Evolutionary conservation across 1,140 invertebrate species (phyloP).

Genomic region (Campoletis sonorensis): DNA sequence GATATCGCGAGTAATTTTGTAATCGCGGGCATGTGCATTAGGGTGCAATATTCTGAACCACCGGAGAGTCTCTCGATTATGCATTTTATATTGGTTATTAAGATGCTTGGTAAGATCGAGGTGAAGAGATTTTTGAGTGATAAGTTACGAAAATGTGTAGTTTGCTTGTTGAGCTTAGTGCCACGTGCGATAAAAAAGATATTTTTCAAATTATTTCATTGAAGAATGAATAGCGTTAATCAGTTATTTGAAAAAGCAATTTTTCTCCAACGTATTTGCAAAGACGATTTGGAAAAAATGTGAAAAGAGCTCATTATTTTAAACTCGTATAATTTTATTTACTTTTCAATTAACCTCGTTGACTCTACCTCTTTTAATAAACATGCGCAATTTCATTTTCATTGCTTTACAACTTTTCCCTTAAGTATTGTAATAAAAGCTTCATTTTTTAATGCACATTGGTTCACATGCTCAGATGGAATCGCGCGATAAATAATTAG

Average conservation of each 20-base stretch:
- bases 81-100: not conserved
- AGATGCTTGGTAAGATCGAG: not conserved
- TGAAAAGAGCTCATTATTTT: not conserved
- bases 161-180: too few relatives aligned
- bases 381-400: too few relatives aligned
- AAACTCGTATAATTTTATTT: not conserved
- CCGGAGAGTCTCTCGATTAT: conserved; percentile 3
- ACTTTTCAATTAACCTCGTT: too few relatives aligned
- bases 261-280: not conserved
- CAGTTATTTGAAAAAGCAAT: not conserved
- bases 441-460: too few relatives aligned
- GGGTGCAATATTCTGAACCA: not conserved
- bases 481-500: too few relatives aligned
- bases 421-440: too few relatives aligned
- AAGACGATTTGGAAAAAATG: not conserved
- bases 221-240: not conserved
- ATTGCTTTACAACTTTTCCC: too few relatives aligned
- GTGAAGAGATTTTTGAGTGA: not conserved
- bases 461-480: too few relatives aligned
- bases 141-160: too few relatives aligned
- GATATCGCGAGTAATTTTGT: conserved; percentile 25
- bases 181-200: too few relatives aligned
- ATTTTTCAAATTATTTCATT: too few relatives aligned
- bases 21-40: conserved; percentile 8
- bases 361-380: too few relatives aligned